Conservation (phyloP, 2,888 invertebrate genomes). For the Diarsia mendica region DNA sequence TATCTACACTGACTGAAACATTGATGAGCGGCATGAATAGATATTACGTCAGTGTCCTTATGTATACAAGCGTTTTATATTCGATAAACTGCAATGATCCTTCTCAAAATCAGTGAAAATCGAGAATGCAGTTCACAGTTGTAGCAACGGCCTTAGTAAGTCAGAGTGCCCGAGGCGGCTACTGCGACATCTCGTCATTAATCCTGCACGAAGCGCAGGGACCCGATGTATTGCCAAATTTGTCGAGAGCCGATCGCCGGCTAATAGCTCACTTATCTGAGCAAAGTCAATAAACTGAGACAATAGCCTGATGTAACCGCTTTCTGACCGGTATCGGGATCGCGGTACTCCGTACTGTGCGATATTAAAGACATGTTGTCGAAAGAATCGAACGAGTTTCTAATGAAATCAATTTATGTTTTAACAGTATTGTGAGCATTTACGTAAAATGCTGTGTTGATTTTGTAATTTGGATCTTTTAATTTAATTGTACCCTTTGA, state of each 20-base stretch:
- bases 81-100: slow-evolving; percentile 5
- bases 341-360: slow-evolving; percentile 41
- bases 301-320: slow-evolving; percentile 71
- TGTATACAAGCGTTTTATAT: background rate
- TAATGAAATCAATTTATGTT: slow-evolving; percentile 21
- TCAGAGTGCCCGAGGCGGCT: slow-evolving; percentile 44
- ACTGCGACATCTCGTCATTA: slow-evolving; percentile 64
- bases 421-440: background rate
- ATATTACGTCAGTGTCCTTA: background rate
- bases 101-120: slow-evolving; percentile 24
- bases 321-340: slow-evolving; percentile 59
- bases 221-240: slow-evolving; percentile 71
- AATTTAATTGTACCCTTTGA: background rate
- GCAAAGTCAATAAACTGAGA: slow-evolving; percentile 72
- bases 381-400: slow-evolving; percentile 37
- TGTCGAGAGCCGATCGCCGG: slow-evolving; percentile 62
- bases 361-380: slow-evolving; percentile 42
- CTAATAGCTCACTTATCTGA: slow-evolving; percentile 75
- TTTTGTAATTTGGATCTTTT: background rate
- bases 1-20: background rate
- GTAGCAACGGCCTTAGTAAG: slow-evolving; percentile 21
- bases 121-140: slow-evolving; percentile 27
- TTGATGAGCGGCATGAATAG: background rate
- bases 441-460: background rate
- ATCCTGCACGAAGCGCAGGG: slow-evolving; percentile 61